Evolutionary conservation across 2,888 invertebrate species (phyloP).

Genomic region (Caenorhabditis sp.): DNA sequence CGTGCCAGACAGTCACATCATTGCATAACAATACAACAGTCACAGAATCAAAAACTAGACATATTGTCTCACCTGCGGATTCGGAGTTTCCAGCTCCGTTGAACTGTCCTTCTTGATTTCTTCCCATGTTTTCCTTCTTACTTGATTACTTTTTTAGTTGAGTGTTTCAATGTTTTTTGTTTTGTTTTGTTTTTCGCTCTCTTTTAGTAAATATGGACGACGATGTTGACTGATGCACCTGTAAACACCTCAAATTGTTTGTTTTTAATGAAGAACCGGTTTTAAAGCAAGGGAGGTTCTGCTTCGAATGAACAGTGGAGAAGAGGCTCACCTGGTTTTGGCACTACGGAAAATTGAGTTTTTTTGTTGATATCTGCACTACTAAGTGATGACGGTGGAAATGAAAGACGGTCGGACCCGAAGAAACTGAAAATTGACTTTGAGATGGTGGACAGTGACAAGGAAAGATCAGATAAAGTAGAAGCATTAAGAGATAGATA

Average conservation of each 20-base stretch:
- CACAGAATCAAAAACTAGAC: neutral
- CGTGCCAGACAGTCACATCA: no score
- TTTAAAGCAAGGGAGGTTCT: neutral
- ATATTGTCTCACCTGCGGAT: slow-evolving; percentile 37
- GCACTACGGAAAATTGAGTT: neutral
- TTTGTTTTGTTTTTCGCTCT: slow-evolving; percentile 1
- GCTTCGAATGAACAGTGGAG: neutral
- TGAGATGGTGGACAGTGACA: neutral
- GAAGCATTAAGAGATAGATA: neutral
- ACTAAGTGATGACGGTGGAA: slow-evolving; percentile 25
- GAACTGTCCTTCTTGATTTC: slow-evolving; percentile 56
- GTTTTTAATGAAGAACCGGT: slow-evolving; percentile 12
- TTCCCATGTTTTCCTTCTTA: slow-evolving; percentile 33
- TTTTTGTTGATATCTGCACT: slow-evolving; percentile 15
- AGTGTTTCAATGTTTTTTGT: neutral
- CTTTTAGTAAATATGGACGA: slow-evolving; percentile 13
- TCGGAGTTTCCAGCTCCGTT: slow-evolving; percentile 58
- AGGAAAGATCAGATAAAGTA: slow-evolving; percentile 18
- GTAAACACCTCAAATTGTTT: slow-evolving; percentile 16
- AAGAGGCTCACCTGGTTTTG: slow-evolving; percentile 16
- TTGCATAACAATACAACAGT: neutral
- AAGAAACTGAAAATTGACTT: slow-evolving; percentile 30
- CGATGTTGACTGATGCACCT: slow-evolving; percentile 10
- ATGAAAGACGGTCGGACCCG: slow-evolving; percentile 47
- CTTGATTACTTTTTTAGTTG: neutral